phyloP scores from a whole-genome alignment of 2,113 vertebrate genomes.

The Oreochromis niloticus region DNA sequence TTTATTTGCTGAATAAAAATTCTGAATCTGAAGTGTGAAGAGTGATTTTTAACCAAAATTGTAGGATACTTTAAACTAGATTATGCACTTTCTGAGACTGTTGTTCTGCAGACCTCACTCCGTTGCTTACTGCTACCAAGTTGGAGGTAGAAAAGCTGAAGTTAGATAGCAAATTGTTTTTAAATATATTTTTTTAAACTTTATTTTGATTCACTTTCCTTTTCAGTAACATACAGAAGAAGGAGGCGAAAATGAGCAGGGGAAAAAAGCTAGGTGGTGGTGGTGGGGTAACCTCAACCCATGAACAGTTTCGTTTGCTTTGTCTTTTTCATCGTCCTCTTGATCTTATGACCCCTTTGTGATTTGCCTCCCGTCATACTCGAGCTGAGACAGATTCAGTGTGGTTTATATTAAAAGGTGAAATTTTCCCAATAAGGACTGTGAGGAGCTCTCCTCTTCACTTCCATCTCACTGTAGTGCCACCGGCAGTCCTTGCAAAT shows the following conservation, averaged over 20 bases:
- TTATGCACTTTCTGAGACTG: neutral
- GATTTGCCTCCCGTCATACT: accelerated
- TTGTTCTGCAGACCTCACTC: accelerated
- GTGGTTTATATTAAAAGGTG: too few relatives aligned
- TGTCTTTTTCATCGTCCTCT: neutral
- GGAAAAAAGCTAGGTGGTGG: accelerated
- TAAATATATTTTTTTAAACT: neutral
- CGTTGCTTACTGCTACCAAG: neutral
- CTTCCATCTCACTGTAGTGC: too few relatives aligned
- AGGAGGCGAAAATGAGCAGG: accelerated
- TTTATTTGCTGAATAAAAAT: constrained; percentile 16
- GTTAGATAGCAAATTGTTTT: neutral
- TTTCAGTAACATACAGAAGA: neutral
- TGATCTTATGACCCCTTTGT: neutral
- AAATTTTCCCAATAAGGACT: too few relatives aligned
- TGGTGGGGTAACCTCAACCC: neutral
- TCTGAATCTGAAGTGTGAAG: neutral
- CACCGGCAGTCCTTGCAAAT: too few relatives aligned
- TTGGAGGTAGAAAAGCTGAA: neutral
- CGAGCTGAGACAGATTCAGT: neutral
- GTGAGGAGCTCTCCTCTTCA: too few relatives aligned
- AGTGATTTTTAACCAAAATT: neutral
- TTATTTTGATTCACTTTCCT: neutral
- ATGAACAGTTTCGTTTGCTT: neutral
- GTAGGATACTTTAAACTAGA: neutral